These are phyloP conservation scores for Cataglyphis hispanica DNA, from an alignment of 1,140 invertebrate genomes.

Conservation along the genomic window DNA sequence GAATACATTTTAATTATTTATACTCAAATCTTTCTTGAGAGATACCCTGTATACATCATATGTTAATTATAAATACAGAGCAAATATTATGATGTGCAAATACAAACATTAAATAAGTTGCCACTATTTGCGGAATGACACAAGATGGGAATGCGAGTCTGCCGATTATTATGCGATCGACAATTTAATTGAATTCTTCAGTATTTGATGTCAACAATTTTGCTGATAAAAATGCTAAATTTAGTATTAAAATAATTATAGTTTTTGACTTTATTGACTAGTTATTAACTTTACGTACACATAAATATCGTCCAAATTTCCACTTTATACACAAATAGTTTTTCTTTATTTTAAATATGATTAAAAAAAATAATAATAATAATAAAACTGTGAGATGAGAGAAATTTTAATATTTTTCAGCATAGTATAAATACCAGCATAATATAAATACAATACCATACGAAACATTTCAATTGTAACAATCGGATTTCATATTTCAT, in stretches of 20 bases:
- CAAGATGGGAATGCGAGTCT: too few species aligned
- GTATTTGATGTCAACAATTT: constrained; percentile 58
- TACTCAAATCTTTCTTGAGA: background rate
- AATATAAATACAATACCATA: too few species aligned
- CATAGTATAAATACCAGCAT: too few species aligned
- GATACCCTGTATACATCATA: background rate
- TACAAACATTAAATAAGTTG: constrained; percentile 39
- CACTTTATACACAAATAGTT: background rate
- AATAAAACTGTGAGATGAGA: too few species aligned
- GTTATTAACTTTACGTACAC: constrained; percentile 20
- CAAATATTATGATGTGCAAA: constrained; percentile 40
- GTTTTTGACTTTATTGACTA: too few species aligned
- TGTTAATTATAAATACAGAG: constrained; percentile 57
- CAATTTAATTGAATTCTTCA: too few species aligned
- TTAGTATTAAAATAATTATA: constrained; percentile 62
- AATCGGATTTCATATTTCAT: too few species aligned
- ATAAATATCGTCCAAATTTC: constrained; percentile 12
- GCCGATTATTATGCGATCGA: too few species aligned
- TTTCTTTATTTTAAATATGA: too few species aligned
- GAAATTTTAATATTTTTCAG: too few species aligned
- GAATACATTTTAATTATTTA: background rate
- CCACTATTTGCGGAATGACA: constrained; percentile 22
- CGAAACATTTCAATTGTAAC: too few species aligned
- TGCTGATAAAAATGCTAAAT: constrained; percentile 63
- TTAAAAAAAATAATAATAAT: too few species aligned